A percentile compares a stretch with the other conserved stretches of the same genome.
Conservation (phyloP, 2,113 vertebrate species). For the Xyliphius kryptos region DNA sequence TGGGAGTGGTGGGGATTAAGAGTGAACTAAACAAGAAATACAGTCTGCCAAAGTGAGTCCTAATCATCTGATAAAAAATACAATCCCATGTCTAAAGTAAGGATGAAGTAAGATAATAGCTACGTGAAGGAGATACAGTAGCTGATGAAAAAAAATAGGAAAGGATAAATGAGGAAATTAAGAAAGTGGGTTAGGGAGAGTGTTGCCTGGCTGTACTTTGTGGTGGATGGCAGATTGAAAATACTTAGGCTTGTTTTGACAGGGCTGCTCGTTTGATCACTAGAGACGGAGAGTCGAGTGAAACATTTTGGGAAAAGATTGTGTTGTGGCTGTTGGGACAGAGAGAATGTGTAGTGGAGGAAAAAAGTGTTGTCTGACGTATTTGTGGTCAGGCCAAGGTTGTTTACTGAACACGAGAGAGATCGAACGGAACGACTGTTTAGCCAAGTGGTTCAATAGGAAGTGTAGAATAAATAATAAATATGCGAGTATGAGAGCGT, state of each 20-base stretch:
- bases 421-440: constrained; percentile 1
- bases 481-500: neutral
- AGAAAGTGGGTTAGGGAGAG: too few relatives aligned
- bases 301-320: neutral
- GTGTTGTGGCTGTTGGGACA: constrained; percentile 4
- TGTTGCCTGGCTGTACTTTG: too few relatives aligned
- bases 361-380: neutral
- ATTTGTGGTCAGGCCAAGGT: neutral
- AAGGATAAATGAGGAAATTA: too few relatives aligned
- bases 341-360: neutral
- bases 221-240: too few relatives aligned
- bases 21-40: neutral
- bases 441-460: neutral
- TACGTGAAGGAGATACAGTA: too few relatives aligned
- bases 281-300: neutral
- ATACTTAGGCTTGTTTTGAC: neutral
- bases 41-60: neutral
- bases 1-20: neutral
- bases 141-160: too few relatives aligned
- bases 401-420: constrained; percentile 4
- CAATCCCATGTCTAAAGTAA: too few relatives aligned
- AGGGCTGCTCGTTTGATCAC: neutral
- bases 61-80: neutral
- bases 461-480: constrained; percentile 17
- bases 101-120: too few relatives aligned